phyloP scores from a whole-genome alignment of 1,140 invertebrate genomes.

The Anoplolepis gracilipes region DNA sequence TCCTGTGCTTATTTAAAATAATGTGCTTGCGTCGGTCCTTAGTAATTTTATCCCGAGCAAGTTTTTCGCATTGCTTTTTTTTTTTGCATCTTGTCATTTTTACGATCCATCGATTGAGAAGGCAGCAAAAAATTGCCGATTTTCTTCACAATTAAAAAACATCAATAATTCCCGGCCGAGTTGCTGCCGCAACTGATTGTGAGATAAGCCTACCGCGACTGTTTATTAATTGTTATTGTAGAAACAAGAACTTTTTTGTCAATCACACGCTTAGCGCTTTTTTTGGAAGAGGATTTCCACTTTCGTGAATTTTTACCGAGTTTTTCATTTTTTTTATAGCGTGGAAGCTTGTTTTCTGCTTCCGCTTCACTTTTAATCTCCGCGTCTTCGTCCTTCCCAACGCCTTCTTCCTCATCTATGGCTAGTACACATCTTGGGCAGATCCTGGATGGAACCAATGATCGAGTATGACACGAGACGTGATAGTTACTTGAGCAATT shows the following conservation, averaged over 20 bases:
- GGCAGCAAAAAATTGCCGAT: constrained; percentile 51
- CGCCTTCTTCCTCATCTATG: constrained; percentile 64
- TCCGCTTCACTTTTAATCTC: constrained; percentile 41
- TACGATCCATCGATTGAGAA: constrained; percentile 32
- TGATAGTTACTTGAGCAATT: constrained; percentile 86
- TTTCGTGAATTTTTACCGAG: constrained; percentile 75
- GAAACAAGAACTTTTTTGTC: constrained; percentile 80
- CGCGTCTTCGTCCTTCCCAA: constrained; percentile 61
- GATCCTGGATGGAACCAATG: constrained; percentile 75
- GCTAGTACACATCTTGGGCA: constrained; percentile 79
- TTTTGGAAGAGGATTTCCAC: constrained; percentile 55
- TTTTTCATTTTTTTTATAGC: constrained; percentile 77
- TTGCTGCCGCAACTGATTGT: constrained; percentile 67
- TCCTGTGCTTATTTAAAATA: constrained; percentile 62
- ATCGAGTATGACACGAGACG: constrained; percentile 84
- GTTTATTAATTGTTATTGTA: constrained; percentile 69
- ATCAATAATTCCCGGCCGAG: constrained; percentile 54
- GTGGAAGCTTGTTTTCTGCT: constrained; percentile 52
- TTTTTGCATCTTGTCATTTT: constrained; percentile 14
- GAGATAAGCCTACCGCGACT: constrained; percentile 67
- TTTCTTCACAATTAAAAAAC: constrained; percentile 30
- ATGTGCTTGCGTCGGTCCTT: constrained; percentile 65
- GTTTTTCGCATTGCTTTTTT: constrained; percentile 29
- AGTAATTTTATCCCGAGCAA: constrained; percentile 36
- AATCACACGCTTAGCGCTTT: constrained; percentile 76